A percentile compares a stretch with the other conserved stretches of the same genome.
These are phyloP conservation scores for Macropus fuliginosus DNA, from an alignment of 2,797 vertebrate genomes.

Conservation along the genomic window DNA sequence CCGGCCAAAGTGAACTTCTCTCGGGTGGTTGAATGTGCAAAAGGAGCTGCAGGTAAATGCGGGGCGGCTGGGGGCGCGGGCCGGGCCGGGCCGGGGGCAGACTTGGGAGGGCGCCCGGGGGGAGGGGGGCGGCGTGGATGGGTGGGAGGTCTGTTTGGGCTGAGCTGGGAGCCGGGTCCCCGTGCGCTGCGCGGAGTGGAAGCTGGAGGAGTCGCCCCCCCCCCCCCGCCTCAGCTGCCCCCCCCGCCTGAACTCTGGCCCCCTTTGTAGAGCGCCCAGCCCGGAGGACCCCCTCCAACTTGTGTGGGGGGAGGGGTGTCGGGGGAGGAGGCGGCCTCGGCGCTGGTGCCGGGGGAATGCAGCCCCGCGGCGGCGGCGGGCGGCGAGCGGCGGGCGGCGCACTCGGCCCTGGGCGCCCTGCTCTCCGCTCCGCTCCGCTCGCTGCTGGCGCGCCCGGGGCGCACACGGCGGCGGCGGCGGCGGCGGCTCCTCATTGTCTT, in stretches of 20 bases:
- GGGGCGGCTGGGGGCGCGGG: conserved; percentile 80
- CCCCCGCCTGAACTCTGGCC: conserved; percentile 43
- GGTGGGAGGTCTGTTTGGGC: neutral
- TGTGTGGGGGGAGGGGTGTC: conserved; percentile 52
- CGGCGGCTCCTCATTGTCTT: conserved; percentile 70
- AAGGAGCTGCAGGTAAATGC: conserved; percentile 89
- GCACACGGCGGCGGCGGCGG: conserved; percentile 48
- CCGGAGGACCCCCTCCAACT: conserved; percentile 58
- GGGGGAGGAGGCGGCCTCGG: neutral
- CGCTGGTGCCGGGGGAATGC: conserved; percentile 39
- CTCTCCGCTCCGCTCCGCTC: conserved; percentile 7
- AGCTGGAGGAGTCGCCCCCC: neutral
- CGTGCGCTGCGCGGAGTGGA: neutral
- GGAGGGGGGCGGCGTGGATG: neutral
- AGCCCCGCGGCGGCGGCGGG: conserved; percentile 47
- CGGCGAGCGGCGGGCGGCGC: conserved; percentile 44
- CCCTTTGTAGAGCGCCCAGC: conserved; percentile 61
- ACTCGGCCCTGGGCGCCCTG: conserved; percentile 61
- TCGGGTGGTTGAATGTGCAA: conserved; percentile 92
- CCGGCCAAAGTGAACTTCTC: conserved; percentile 80
- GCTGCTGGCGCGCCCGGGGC: conserved; percentile 2
- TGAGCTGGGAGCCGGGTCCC: neutral
- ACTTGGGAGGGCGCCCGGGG: neutral
- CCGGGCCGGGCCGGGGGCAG: conserved; percentile 73
- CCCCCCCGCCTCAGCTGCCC: neutral